Base-by-base conservation (phyloP, 2,113 vertebrate species). In the Nyctereutes procyonoides region DNA sequence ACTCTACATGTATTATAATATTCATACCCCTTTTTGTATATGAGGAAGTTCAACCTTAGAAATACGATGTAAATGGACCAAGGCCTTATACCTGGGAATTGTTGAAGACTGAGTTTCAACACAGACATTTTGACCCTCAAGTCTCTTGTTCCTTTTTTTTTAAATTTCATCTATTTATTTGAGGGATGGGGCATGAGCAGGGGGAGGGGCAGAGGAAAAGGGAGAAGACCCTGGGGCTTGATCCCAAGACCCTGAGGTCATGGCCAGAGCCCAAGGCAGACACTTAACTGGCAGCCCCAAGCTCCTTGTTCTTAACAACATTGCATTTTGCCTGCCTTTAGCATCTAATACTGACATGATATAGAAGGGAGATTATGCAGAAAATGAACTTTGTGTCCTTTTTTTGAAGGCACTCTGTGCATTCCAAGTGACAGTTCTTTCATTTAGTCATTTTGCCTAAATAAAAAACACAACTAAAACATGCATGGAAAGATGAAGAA, bases 401-500 rank as follows among this genome's bases (percentile, higher is more conserved):
- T n/a, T 69, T 90, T 63, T 35, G 12, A 94, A 95, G 30, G 19
- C 12, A 24, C 17, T 93, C 11, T 79, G 17, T 85, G 35, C 14
- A 88, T 17, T 38, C n/a, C 60, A n/a, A n/a, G n/a, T n/a, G n/a
- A n/a, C n/a, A n/a, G n/a, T n/a, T n/a, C n/a, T n/a, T n/a, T n/a
- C n/a, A n/a, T n/a, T n/a, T n/a, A n/a, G n/a, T n/a, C n/a, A n/a
- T n/a, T n/a, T n/a, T n/a, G n/a, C n/a, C n/a, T n/a, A n/a, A n/a
- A n/a, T 85, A 43, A 48, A 89, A 86, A 86, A 69, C 30, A 17
- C 67, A 92, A n/a, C 84, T 63, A 84, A 92, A 90, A 91, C 9
- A 30, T 28, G 13, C 32, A 35, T 51, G 92, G 58, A 30, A 67
- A 76, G 48, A 43, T 43, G 38, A 17, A n/a, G 24, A 60, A 28